Evolutionary conservation across 1,140 invertebrate genomes (phyloP).

Genomic region (Megathymus violae): DNA sequence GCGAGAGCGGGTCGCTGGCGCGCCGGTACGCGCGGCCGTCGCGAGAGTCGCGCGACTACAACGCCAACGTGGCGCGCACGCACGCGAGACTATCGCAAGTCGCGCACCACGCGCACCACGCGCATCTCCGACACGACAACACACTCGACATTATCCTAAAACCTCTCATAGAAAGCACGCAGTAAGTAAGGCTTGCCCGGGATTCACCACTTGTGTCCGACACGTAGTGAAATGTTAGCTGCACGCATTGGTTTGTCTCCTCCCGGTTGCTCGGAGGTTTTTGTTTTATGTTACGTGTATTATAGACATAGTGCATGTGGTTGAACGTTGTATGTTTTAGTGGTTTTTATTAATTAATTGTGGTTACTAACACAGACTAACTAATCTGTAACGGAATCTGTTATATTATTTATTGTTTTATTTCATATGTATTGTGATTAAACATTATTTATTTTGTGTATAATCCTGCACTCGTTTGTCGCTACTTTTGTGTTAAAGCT

Average conservation of each 20-base stretch:
- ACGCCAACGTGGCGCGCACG: slow-evolving; percentile 78
- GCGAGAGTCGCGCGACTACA: slow-evolving; percentile 70
- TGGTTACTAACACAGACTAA: slow-evolving; percentile 59
- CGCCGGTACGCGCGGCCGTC: slow-evolving; percentile 70
- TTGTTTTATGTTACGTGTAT: slow-evolving; percentile 47
- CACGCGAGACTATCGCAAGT: slow-evolving; percentile 61
- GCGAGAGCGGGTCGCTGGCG: slow-evolving; percentile 77
- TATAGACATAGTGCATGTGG: slow-evolving; percentile 46
- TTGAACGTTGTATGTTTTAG: slow-evolving; percentile 38
- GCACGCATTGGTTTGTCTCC: slow-evolving; percentile 68
- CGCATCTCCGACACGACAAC: slow-evolving; percentile 76
- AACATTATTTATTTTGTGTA: slow-evolving; percentile 13
- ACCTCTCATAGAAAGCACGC: slow-evolving; percentile 83
- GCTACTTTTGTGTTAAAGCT: slow-evolving; percentile 37
- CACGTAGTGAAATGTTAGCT: slow-evolving; percentile 75
- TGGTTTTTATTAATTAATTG: slow-evolving; percentile 34
- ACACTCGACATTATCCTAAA: slow-evolving; percentile 83
- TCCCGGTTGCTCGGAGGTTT: slow-evolving; percentile 54
- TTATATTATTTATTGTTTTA: slow-evolving; percentile 42
- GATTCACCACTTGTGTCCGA: slow-evolving; percentile 59
- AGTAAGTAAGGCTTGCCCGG: slow-evolving; percentile 76
- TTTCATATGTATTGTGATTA: slow-evolving; percentile 29
- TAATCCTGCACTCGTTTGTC: slow-evolving; percentile 23
- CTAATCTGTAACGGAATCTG: slow-evolving; percentile 52
- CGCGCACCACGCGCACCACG: slow-evolving; percentile 47